Evolutionary conservation across 1,140 invertebrate species (phyloP).

Genomic region (Schmidtea mediterranea): DNA sequence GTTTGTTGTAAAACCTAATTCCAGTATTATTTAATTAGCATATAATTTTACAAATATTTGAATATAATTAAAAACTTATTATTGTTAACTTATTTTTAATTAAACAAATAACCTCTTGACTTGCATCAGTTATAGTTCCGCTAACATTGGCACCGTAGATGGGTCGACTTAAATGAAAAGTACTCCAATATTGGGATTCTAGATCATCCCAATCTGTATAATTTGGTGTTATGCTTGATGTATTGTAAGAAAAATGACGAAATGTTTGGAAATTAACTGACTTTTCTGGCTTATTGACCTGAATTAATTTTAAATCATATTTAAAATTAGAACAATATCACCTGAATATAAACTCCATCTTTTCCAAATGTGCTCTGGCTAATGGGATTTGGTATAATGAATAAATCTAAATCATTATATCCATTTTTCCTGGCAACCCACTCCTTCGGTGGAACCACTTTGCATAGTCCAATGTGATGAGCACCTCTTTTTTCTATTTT

Average conservation of each 20-base stretch:
- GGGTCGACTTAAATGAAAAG: constrained; percentile 22
- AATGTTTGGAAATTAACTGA: background rate
- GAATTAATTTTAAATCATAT: background rate
- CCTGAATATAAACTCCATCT: constrained; percentile 69
- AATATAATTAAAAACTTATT: no score
- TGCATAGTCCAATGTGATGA: constrained; percentile 59
- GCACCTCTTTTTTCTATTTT: constrained; percentile 63
- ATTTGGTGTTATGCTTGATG: constrained; percentile 48
- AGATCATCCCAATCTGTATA: constrained; percentile 55
- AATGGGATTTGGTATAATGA: constrained; percentile 65
- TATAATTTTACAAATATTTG: no score
- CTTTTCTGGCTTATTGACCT: background rate
- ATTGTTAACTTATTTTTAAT: no score
- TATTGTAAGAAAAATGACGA: constrained; percentile 9
- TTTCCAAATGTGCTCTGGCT: constrained; percentile 57
- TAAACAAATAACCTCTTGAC: constrained; percentile 24
- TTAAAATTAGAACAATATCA: background rate
- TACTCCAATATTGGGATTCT: constrained; percentile 64
- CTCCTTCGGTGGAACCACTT: constrained; percentile 62
- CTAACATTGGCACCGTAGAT: constrained; percentile 44
- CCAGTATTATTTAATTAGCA: no score
- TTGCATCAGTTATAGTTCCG: constrained; percentile 64
- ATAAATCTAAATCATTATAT: constrained; percentile 8
- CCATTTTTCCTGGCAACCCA: constrained; percentile 38
- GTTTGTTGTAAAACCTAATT: no score